Conservation (phyloP, 1,140 invertebrate genomes). For the Trachelipus rathkii region DNA sequence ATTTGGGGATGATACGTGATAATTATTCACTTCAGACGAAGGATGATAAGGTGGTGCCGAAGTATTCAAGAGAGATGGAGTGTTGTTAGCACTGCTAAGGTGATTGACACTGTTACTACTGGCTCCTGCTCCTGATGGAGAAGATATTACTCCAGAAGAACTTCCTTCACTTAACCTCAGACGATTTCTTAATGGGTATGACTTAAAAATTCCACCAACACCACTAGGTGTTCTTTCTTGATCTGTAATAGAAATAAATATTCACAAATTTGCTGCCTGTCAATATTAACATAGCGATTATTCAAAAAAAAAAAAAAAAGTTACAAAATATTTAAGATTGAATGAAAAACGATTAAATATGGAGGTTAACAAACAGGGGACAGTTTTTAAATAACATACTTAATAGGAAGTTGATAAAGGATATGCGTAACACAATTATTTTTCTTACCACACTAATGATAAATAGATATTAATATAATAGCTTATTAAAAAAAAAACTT, state of each 20-base stretch:
- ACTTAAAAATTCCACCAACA: conserved; percentile 22
- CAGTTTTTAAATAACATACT: too few species aligned
- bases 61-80: not conserved
- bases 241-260: not conserved
- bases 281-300: too few species aligned
- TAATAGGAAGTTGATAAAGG: too few species aligned
- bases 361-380: too few species aligned
- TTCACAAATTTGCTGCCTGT: too few species aligned
- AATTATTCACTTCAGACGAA: not conserved
- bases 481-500: too few species aligned
- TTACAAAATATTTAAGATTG: too few species aligned
- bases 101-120: conserved; percentile 5
- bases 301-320: too few species aligned
- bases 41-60: not conserved
- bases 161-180: conserved; percentile 21
- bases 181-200: conserved; percentile 21
- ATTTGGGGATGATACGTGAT: not conserved
- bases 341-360: too few species aligned
- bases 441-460: too few species aligned
- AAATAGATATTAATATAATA: too few species aligned
- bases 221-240: not conserved
- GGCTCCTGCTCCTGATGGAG: not conserved
- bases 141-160: not conserved
- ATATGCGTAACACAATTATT: too few species aligned
- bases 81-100: not conserved